Conservation (phyloP, 2,888 invertebrate genomes). For the Oxycera nigricornis region DNA sequence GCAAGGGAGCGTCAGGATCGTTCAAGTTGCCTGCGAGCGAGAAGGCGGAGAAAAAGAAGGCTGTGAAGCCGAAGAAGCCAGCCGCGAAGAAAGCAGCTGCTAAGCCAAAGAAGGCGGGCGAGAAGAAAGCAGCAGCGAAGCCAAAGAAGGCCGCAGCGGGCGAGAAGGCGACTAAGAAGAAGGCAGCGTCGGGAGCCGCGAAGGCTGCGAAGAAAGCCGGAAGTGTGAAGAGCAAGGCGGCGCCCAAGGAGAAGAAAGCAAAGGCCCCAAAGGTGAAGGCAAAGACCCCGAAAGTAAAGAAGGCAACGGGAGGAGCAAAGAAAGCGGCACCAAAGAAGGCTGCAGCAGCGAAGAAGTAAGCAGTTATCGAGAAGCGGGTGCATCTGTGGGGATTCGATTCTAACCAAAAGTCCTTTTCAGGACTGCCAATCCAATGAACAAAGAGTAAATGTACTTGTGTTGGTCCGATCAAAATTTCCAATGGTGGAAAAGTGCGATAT, state of each 20-base stretch:
- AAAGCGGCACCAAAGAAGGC: background rate
- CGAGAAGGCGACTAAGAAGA: background rate
- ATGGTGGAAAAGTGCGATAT: background rate
- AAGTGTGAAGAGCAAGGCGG: background rate
- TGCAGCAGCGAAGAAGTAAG: background rate
- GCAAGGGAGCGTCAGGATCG: conserved; percentile 50
- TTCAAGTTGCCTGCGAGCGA: conserved; percentile 49
- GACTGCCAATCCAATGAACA: background rate
- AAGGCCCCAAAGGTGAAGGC: background rate
- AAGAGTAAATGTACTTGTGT: background rate
- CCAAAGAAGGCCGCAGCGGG: background rate
- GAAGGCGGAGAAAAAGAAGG: conserved; percentile 47
- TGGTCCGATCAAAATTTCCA: background rate
- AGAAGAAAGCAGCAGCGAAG: background rate
- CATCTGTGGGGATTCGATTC: background rate
- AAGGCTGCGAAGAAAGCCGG: background rate
- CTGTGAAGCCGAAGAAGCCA: background rate
- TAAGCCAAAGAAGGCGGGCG: background rate
- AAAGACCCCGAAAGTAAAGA: background rate
- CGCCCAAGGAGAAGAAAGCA: background rate
- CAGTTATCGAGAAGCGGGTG: background rate
- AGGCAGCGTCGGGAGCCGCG: background rate
- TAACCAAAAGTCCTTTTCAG: background rate
- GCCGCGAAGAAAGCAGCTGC: conserved; percentile 40
- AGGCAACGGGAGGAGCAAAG: background rate